Base-by-base conservation (phyloP, 1,140 invertebrate species). In the Drosophila mojavensis region DNA sequence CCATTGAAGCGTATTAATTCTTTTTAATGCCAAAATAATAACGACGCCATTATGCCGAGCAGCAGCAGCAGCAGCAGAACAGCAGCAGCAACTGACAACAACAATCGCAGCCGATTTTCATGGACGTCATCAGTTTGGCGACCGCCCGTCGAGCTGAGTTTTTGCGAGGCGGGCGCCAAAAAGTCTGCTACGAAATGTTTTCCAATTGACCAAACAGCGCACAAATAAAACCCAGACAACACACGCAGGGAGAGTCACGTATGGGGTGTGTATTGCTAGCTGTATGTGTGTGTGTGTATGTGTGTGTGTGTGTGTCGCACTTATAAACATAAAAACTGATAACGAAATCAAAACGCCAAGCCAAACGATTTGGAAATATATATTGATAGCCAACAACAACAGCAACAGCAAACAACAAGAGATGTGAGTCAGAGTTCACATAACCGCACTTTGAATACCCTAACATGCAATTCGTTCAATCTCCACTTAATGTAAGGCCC, bases 11-110 rank as follows among this genome's bases (percentile, higher is more conserved):
- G 84, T 89, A 89, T 89, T 89, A 89, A 89, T 89, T 89, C 84
- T 89, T 89, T 88, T 89, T 89, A 89, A 89, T 89, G 84, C 84
- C 84, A 73, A 89, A 89, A 88, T 88, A 88, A 88, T 88, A 88
- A 88, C 84, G 84, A 88, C 84, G 84, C 84, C 84, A 88, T 88
- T 88, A 88, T 89, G 84, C 84, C 84, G 74, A 66, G 71, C 70
- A 69, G 71, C 70, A 69, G 26, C 62, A 43, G 26, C 56, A 65
- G 15, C 59, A 59, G 24, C n/a, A n/a, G n/a, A n/a, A n/a, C 45
- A 58, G 36, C 61, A 66, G 17, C 61, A 60, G 28, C 59, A 60
- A 56, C 58, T 58, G 55, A 45, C 61, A 69, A n/a, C 33, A 61
- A 61, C 47, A 43, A 13, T 56, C 20, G 60, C 28, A 7, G 2